Evolutionary conservation across 2,888 invertebrate species (phyloP), one percentile per base, ranked within the genome.

Genomic region (Coleophora deauratella): DNA sequence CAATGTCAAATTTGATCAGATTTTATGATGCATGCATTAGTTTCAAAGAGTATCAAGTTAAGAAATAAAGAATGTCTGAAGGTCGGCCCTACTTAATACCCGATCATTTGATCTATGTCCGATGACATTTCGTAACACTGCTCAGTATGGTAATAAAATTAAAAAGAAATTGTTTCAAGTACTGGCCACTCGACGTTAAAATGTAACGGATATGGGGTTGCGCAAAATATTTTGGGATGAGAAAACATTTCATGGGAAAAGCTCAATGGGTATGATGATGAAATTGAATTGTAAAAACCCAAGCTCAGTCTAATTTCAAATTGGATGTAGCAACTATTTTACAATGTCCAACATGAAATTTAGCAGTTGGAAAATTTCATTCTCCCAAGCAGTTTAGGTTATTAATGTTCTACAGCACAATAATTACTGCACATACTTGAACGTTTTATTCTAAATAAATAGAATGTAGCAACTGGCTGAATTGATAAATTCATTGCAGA

Each of bases 241-340:
- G 3, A 21, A 21, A 21, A 21, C 21, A 21, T 21, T 3, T 6
- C 63, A 65, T 63, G 65, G 69, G 72, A 71, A n/a, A 62, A 62
- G 54, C 50, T 44, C 46, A 32, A 4, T 21, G 21, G n/a, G n/a
- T 6, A 21, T 10, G 3, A 13, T 72, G 63, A 50, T 52, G 72
- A 66, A 72, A 75, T 55, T 35, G 49, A 62, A 62, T 62, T 60
- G 54, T 59, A 59, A 56, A 57, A 60, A 57, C 55, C 51, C 21
- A 21, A 21, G 21, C 3, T 21, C 42, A 47, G 45, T 42, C 51
- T 50, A 53, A 49, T 54, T 60, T 62, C 57, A 54, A 65, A 66
- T 66, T 57, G 64, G 62, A 68, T 73, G 68, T 60, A 53, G 70
- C 64, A 75, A 75, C 54, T 44, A 43, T 35, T n/a, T 21, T 21